Evolutionary conservation across 35 echinoderm and acorn worm species (phyloP), one percentile per base, ranked within the genome.

Genomic region (Acanthaster planci): DNA sequence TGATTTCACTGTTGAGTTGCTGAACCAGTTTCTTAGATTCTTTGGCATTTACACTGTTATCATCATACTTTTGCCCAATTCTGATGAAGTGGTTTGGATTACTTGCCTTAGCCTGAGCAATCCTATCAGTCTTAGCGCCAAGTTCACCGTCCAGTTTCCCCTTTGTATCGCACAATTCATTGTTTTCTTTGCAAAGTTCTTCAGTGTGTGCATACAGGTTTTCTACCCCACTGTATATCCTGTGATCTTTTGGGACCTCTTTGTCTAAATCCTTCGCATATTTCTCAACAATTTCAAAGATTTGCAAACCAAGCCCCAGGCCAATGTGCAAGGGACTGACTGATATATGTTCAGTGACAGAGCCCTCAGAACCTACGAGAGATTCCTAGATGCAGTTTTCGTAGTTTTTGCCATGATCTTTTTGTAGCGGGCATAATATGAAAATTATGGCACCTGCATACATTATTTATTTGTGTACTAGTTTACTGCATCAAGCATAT

Each of bases 401-500:
- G 19, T 54, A 54, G 8, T 8, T 19, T 54, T 54, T 54, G 8
- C 8, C 52, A 9, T 54, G 52, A 54, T 54, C 19, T 54, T 54
- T 54, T 54, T n/a, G n/a, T n/a, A n/a, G n/a, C n/a, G n/a, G n/a
- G n/a, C n/a, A n/a, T n/a, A n/a, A n/a, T n/a, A n/a, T n/a, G n/a
- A n/a, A n/a, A n/a, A n/a, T n/a, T n/a, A n/a, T n/a, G n/a, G n/a
- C n/a, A n/a, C n/a, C n/a, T n/a, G n/a, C n/a, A n/a, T n/a, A n/a
- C n/a, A n/a, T n/a, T n/a, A n/a, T n/a, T n/a, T n/a, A n/a, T n/a
- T n/a, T n/a, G n/a, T n/a, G n/a, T n/a, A n/a, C n/a, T n/a, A n/a
- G n/a, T n/a, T n/a, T n/a, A n/a, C 87, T 50, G 51, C 31, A 14
- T 84, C 87, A 37, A 86, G n/a, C n/a, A n/a, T n/a, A n/a, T 87